These are phyloP conservation scores for Armadillidium nasatum DNA, from an alignment of 1,140 invertebrate genomes.

Conservation along the genomic window DNA sequence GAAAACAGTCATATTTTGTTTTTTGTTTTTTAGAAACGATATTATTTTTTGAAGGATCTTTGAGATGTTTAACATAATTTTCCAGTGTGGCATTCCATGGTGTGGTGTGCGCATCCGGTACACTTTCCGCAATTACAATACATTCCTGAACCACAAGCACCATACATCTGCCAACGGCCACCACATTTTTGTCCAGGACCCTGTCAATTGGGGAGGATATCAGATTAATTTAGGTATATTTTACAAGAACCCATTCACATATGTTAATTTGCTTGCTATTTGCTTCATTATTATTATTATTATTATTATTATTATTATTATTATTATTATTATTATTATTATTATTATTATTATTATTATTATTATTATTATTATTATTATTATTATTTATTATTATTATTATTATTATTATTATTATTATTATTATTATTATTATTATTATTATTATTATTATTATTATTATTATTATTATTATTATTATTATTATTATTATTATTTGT, in stretches of 20 bases:
- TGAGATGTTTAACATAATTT: background rate
- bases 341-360: background rate
- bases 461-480: background rate
- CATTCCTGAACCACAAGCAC: too few relatives aligned
- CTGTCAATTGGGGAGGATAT: too few relatives aligned
- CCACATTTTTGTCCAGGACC: too few relatives aligned
- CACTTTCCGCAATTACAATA: background rate
- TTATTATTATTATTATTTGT: too few relatives aligned
- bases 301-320: background rate
- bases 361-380: background rate
- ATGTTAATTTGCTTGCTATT: too few relatives aligned
- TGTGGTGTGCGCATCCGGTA: background rate
- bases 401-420: background rate
- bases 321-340: background rate
- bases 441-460: background rate
- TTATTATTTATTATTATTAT: background rate
- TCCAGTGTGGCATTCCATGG: background rate
- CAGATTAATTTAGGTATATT: background rate
- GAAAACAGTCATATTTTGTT: background rate
- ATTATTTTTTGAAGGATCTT: background rate
- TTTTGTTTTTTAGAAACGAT: background rate
- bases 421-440: background rate
- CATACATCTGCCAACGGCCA: too few relatives aligned
- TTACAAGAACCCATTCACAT: background rate
- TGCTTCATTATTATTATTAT: background rate